A percentile compares a stretch with the other conserved stretches of the same genome.
Evolutionary conservation across 2,113 vertebrate genomes (phyloP).

Genomic region (Urocitellus parryii): DNA sequence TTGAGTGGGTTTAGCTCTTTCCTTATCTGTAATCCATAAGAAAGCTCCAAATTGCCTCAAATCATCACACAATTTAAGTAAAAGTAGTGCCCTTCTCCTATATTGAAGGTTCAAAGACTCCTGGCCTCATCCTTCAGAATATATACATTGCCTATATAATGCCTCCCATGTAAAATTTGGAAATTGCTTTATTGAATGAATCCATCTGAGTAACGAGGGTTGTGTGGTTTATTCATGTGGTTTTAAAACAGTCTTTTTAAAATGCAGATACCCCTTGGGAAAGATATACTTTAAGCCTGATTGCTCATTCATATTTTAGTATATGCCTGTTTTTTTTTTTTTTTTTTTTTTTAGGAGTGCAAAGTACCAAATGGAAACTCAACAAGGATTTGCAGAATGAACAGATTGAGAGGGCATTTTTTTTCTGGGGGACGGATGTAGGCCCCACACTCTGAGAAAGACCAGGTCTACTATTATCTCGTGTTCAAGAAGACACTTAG

Average conservation of each 20-base stretch:
- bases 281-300: slow-evolving; percentile 26
- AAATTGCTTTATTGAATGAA: background rate
- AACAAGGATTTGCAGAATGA: slow-evolving; percentile 46
- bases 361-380: slow-evolving; percentile 33
- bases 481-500: background rate
- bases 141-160: background rate
- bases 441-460: background rate
- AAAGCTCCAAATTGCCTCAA: background rate
- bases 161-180: background rate
- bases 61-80: background rate
- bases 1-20: background rate
- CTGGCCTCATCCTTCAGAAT: background rate
- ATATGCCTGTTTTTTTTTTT: slow-evolving; percentile 2
- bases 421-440: background rate
- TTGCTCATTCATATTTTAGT: slow-evolving; percentile 63
- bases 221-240: slow-evolving; percentile 50
- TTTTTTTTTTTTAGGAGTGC: slow-evolving; percentile 49
- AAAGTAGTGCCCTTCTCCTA: background rate
- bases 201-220: slow-evolving; percentile 33
- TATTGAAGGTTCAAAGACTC: background rate
- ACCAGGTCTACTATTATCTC: background rate
- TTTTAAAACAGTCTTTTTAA: slow-evolving; percentile 56
- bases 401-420: background rate
- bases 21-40: background rate
- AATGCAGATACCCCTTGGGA: slow-evolving; percentile 17